Percentiles rank a stretch among this genome's conserved stretches.
phyloP scores from a whole-genome alignment of 2,888 invertebrate genomes.

The Agonopterix subpropinquella region DNA sequence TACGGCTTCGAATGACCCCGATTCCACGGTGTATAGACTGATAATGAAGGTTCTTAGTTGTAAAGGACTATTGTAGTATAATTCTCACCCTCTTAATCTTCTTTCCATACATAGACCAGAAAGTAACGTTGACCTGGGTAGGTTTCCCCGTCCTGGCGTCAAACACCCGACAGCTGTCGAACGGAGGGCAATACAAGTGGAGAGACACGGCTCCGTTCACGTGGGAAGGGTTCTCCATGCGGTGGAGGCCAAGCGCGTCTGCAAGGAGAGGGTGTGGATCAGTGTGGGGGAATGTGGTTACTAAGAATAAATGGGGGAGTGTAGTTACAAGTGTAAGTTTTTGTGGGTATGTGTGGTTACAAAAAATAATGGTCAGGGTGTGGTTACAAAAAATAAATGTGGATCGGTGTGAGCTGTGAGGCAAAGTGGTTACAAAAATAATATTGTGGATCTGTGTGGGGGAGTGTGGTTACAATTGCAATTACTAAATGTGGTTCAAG shows the following conservation, averaged over 20 bases:
- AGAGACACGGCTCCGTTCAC: slow-evolving; percentile 92
- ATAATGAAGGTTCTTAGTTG: not conserved
- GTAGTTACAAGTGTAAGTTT: too few relatives aligned
- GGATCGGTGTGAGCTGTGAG: too few relatives aligned
- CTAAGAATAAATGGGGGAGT: too few relatives aligned
- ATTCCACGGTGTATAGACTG: not conserved
- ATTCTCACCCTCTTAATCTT: slow-evolving; percentile 79
- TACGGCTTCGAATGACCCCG: too few relatives aligned
- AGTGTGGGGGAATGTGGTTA: too few relatives aligned
- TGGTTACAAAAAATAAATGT: too few relatives aligned
- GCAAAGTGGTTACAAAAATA: too few relatives aligned
- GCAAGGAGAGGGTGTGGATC: slow-evolving; percentile 15
- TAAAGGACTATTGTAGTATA: not conserved
- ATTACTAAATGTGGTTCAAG: too few relatives aligned
- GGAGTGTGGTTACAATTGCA: too few relatives aligned
- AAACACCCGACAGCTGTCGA: slow-evolving; percentile 90
- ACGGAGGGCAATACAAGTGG: slow-evolving; percentile 97
- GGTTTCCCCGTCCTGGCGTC: slow-evolving; percentile 92
- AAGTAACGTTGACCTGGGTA: slow-evolving; percentile 82
- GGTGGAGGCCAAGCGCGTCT: slow-evolving; percentile 96
- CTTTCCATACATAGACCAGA: slow-evolving; percentile 94
- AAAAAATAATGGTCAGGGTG: too few relatives aligned
- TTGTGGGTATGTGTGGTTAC: too few relatives aligned
- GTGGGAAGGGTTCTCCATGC: slow-evolving; percentile 95
- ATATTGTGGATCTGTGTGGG: too few relatives aligned